A percentile compares a stretch with the other conserved stretches of the same genome.
Evolutionary conservation across 1,140 invertebrate species (phyloP).

Genomic region (Nebria ingens): DNA sequence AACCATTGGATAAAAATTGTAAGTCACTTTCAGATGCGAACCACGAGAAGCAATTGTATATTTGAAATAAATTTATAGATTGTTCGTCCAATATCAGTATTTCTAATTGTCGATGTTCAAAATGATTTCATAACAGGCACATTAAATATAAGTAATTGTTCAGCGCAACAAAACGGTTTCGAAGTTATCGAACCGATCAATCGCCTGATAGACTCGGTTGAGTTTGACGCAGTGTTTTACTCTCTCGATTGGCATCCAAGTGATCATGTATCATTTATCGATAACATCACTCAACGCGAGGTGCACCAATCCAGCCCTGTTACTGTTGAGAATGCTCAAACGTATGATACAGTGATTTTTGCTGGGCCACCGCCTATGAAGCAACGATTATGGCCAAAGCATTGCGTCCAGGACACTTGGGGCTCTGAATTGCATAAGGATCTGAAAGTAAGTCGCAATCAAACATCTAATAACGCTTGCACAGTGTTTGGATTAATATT

Average conservation of each 20-base stretch:
- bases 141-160: conserved; percentile 84
- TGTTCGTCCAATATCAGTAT: conserved; percentile 76
- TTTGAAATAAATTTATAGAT: conserved; percentile 50
- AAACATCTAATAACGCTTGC: no score
- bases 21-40: conserved; percentile 25
- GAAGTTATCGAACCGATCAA: conserved; percentile 91
- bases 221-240: conserved; percentile 91
- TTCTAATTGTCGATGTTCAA: conserved; percentile 93
- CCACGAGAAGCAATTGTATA: conserved; percentile 9
- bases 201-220: conserved; percentile 67
- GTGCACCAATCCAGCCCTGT: conserved; percentile 58
- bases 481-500: background rate
- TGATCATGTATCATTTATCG: conserved; percentile 94
- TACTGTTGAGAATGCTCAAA: conserved; percentile 60
- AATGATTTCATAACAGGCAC: conserved; percentile 97
- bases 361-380: conserved; percentile 70
- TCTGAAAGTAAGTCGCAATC: conserved; percentile 59
- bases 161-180: conserved; percentile 80
- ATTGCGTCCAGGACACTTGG: conserved; percentile 92
- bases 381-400: conserved; percentile 86
- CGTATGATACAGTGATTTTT: conserved; percentile 87
- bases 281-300: conserved; percentile 66
- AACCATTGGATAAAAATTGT: conserved; percentile 77
- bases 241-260: conserved; percentile 95
- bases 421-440: conserved; percentile 89